These are phyloP conservation scores for Limosa lapponica DNA, from an alignment of 2,797 vertebrate genomes.

Conservation along the genomic window DNA sequence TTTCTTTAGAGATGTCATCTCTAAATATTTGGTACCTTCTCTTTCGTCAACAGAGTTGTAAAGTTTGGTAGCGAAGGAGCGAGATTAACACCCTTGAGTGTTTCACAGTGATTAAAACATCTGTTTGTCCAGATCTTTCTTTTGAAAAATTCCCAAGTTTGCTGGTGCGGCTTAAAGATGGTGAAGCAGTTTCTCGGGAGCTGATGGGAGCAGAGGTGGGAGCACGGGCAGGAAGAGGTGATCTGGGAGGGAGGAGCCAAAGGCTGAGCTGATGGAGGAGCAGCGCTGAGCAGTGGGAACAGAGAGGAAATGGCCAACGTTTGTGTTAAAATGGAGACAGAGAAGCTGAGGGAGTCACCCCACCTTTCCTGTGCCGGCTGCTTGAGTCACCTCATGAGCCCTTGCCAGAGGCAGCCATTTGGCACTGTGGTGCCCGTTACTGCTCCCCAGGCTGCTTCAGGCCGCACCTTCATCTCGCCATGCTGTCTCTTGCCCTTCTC, in stretches of 20 bases:
- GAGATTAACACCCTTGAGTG: not conserved
- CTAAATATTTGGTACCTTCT: not conserved
- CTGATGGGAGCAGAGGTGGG: not conserved
- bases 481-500: not conserved
- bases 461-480: not conserved
- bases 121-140: not conserved
- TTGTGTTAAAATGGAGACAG: not conserved
- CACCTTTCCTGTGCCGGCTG: not conserved
- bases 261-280: not conserved
- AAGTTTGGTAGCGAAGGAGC: not conserved
- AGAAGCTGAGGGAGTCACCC: not conserved
- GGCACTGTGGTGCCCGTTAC: not conserved
- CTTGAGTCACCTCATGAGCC: not conserved
- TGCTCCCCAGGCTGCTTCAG: not conserved
- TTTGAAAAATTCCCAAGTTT: not conserved
- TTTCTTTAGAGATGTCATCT: not conserved
- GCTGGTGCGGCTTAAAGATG: not conserved
- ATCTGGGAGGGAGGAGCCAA: not conserved
- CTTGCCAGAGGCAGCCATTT: not conserved
- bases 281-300: not conserved
- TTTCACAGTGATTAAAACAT: not conserved
- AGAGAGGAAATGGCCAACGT: not conserved
- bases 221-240: not conserved
- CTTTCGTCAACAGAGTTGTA: not conserved
- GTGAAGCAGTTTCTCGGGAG: not conserved